Base-by-base conservation (phyloP, 1,140 invertebrate species). In the Anoplolepis gracilipes region DNA sequence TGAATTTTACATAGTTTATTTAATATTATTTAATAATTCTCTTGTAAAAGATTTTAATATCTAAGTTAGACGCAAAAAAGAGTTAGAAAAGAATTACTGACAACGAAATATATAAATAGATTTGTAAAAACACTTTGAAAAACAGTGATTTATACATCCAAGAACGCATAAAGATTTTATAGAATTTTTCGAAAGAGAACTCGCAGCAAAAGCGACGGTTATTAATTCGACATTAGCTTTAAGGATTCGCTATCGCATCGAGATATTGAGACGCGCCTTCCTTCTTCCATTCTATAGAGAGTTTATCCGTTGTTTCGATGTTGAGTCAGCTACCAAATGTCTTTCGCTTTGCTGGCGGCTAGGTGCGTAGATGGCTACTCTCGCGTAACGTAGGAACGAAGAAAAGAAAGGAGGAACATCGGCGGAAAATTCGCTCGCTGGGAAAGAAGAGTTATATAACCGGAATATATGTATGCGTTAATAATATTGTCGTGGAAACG, bases 391-490 rank as follows among this genome's bases (percentile, higher is more conserved):
- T 16, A 70, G 33, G 33, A 25, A 70, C 19, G 49, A 46, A 65
- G 77, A 16, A 69, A 67, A 46, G 36, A 33, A 79, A 72, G 78
- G 25, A 46, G 3, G 25, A 72, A 82, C 13, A 30, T 79, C 75
- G 30, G 75, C 39, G 53, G 49, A 25, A 53, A 81, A 70, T 69
- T 55, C 28, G 33, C 2, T 19, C 64, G 13, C 22, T 19, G 53
- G 22, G 46, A 69, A 70, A 57, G 30, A 28, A 28, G 33, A 28
- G 33, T 81, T 81, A 81, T 72, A 42, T 81, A 81, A 81, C 25
- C 6, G 11, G 49, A 36, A 57, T 22, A 70, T 36, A 49, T 69
- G 30, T 25, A 69, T 39, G 46, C n/a, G 36, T 25, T 28, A 16
- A 76, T 11, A 42, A 16, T 19, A 55, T 19, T 16, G 30, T 25